phyloP scores from a whole-genome alignment of 37 sponge, comb jelly and placozoan species.

The Mnemiopsis leidyi region DNA sequence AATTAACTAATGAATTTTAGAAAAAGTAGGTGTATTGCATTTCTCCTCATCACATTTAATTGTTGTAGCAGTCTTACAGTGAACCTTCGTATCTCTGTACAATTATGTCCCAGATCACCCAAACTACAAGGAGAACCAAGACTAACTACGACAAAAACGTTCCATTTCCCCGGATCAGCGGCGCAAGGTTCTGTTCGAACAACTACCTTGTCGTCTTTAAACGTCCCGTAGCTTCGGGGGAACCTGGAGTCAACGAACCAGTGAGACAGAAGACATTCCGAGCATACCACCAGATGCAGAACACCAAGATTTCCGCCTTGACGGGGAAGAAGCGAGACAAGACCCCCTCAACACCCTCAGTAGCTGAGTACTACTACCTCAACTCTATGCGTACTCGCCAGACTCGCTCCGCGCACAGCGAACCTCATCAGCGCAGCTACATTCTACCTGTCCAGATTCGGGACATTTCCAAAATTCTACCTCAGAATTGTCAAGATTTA shows the following conservation, averaged over 20 bases:
- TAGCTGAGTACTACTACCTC: conserved; percentile 55
- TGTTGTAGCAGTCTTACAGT: too few relatives aligned
- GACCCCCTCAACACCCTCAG: conserved; percentile 58
- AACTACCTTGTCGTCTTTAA: conserved; percentile 34
- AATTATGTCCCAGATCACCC: not conserved
- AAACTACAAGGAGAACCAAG: not conserved
- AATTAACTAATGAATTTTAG: too few relatives aligned
- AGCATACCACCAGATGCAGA: conserved; percentile 26
- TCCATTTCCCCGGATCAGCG: conserved; percentile 84
- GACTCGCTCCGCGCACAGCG: conserved; percentile 8
- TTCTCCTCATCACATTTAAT: too few relatives aligned
- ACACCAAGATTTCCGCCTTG: not conserved
- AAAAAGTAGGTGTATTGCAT: too few relatives aligned
- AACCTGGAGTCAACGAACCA: not conserved
- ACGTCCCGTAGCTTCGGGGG: not conserved
- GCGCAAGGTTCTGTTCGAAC: conserved; percentile 83
- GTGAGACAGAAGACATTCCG: conserved; percentile 59
- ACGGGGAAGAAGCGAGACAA: conserved; percentile 51
- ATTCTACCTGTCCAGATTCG: not conserved
- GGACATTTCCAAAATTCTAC: conserved; percentile 1
- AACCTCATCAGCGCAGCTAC: not conserved
- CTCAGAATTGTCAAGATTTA: not conserved
- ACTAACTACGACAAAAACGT: conserved; percentile 68
- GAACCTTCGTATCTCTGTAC: too few relatives aligned
- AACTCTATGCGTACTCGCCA: not conserved